phyloP scores from a whole-genome alignment of 2,113 vertebrate species.

The Hydropotes inermis region DNA sequence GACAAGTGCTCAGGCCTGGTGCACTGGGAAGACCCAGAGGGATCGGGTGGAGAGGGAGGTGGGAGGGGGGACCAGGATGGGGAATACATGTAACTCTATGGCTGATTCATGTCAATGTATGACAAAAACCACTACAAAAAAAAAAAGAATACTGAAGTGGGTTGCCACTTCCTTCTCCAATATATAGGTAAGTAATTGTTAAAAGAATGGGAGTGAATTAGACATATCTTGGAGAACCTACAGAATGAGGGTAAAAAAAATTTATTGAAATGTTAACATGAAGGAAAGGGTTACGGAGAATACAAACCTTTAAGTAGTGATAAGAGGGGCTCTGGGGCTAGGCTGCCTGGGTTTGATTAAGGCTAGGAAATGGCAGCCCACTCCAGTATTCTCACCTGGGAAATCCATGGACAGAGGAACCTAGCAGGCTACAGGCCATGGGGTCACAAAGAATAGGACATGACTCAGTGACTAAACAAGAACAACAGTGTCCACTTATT shows the following conservation, averaged over 20 bases:
- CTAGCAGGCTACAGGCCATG: neutral
- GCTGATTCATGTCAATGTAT: too few species aligned
- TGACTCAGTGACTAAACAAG: neutral
- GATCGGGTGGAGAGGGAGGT: too few species aligned
- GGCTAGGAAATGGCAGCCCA: neutral
- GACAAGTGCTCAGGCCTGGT: too few species aligned
- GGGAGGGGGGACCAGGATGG: too few species aligned
- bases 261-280: neutral
- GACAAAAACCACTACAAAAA: too few species aligned
- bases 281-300: neutral
- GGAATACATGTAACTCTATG: too few species aligned
- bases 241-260: neutral
- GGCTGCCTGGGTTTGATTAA: neutral
- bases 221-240: neutral
- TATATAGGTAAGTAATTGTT: neutral
- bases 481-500: neutral
- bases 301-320: neutral
- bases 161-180: neutral
- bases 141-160: neutral
- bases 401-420: neutral
- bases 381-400: neutral
- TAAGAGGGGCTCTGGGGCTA: neutral
- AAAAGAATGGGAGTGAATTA: neutral
- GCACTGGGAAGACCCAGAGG: too few species aligned
- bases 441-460: neutral